Percentiles rank a stretch among this genome's conserved stretches.
Conservation (phyloP, 2,113 vertebrate genomes). For the Penelope pileata region DNA sequence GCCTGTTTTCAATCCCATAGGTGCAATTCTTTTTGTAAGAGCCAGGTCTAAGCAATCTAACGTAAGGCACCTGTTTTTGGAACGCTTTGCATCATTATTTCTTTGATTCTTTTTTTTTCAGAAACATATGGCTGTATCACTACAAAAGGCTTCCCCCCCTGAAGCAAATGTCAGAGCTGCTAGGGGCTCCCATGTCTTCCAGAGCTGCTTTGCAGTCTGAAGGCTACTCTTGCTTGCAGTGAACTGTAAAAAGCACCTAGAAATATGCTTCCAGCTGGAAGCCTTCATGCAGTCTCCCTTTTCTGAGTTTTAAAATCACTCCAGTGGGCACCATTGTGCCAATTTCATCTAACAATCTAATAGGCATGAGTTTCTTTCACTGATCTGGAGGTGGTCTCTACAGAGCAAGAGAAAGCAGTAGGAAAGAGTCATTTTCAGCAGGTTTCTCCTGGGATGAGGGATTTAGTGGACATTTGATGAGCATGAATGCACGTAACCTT, state of each 20-base stretch:
- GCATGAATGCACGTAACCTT: not conserved
- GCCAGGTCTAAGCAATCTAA: not conserved
- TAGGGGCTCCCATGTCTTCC: not conserved
- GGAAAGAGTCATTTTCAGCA: not conserved
- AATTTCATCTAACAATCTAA: not conserved
- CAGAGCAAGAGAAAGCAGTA: not conserved
- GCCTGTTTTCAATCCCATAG: not conserved
- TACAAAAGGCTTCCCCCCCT: not conserved
- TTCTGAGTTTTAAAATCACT: not conserved
- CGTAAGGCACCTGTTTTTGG: not conserved
- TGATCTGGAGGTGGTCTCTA: not conserved
- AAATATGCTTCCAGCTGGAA: conserved; percentile 5
- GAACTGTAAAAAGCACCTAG: not conserved
- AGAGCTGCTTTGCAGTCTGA: not conserved
- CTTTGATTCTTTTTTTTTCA: not conserved
- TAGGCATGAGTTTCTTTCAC: not conserved
- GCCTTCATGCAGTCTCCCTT: not conserved
- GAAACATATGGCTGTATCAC: not conserved
- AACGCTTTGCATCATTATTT: not conserved
- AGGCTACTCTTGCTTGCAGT: conserved; percentile 3
- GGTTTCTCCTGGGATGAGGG: not conserved
- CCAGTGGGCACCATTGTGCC: not conserved
- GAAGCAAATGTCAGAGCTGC: not conserved
- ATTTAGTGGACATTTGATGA: not conserved
- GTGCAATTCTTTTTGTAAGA: not conserved